Evolutionary conservation across 2,113 vertebrate species (phyloP).

Genomic region (Choloepus hoffmanni): DNA sequence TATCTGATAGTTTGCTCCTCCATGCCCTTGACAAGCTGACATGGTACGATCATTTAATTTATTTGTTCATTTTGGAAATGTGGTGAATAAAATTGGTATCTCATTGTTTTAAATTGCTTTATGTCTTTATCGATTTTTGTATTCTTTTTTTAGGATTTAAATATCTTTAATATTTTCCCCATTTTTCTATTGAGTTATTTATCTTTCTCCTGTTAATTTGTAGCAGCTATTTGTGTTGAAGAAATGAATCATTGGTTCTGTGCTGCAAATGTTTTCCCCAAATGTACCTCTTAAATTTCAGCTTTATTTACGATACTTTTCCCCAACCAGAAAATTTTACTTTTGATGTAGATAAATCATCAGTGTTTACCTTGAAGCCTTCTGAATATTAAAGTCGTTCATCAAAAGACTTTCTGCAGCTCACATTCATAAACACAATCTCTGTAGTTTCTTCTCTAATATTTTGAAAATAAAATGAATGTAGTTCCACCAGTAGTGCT

Average conservation of each 20-base stretch:
- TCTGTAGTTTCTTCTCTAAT: neutral
- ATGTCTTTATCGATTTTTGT: neutral
- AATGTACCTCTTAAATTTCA: neutral
- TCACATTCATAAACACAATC: neutral
- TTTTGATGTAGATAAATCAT: neutral
- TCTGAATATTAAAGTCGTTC: neutral
- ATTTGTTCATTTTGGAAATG: neutral
- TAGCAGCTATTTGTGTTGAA: neutral
- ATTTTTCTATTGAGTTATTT: neutral
- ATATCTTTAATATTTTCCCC: neutral
- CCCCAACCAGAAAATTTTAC: neutral
- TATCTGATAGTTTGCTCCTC: neutral
- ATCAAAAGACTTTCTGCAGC: neutral
- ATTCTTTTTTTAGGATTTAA: neutral
- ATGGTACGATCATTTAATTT: neutral
- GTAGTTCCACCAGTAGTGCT: neutral
- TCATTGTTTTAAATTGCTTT: neutral
- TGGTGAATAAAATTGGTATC: neutral
- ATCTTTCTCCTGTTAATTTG: neutral
- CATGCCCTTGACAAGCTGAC: neutral
- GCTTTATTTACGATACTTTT: neutral
- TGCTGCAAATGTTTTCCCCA: constrained; percentile 6
- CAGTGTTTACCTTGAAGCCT: neutral
- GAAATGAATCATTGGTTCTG: neutral
- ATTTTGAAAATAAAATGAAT: neutral